These are phyloP conservation scores for Dynastes tityus DNA, from an alignment of 2,888 invertebrate species.

Conservation along the genomic window DNA sequence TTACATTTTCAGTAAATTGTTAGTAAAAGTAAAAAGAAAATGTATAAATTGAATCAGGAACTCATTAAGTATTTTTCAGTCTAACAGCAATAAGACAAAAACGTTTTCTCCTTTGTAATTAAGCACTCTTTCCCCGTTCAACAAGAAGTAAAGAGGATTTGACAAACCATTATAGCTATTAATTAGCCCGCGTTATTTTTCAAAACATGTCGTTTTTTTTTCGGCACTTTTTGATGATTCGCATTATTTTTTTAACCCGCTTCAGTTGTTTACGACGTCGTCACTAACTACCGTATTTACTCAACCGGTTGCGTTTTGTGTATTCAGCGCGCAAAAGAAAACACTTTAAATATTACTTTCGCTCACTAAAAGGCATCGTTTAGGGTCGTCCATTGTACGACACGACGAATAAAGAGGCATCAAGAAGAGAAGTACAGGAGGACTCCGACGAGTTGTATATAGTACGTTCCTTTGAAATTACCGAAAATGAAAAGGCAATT, in stretches of 20 bases:
- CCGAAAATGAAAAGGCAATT: constrained; percentile 50
- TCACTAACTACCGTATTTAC: constrained; percentile 16
- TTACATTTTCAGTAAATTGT: too few relatives aligned
- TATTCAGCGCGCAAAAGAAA: constrained; percentile 42
- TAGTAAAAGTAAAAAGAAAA: too few relatives aligned
- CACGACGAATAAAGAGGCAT: constrained; percentile 41
- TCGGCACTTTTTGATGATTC: too few relatives aligned
- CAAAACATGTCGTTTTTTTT: too few relatives aligned
- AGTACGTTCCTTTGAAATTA: constrained; percentile 48
- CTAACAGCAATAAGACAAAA: too few relatives aligned
- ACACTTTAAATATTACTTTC: constrained; percentile 51
- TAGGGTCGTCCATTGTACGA: constrained; percentile 49
- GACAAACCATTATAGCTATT: not conserved
- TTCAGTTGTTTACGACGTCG: not conserved
- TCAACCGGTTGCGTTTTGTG: constrained; percentile 36
- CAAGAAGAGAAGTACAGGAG: constrained; percentile 37
- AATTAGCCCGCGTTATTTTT: not conserved
- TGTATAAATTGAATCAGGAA: too few relatives aligned
- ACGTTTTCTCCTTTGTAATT: constrained; percentile 16
- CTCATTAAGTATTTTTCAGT: too few relatives aligned
- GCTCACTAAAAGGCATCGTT: constrained; percentile 49
- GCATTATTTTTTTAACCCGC: constrained; percentile 8
- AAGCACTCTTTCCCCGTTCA: too few relatives aligned
- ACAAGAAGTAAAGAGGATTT: not conserved
- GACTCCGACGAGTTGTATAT: constrained; percentile 37